Percentiles rank a stretch among this genome's conserved stretches.
phyloP scores from a whole-genome alignment of 2,888 invertebrate genomes.

The Agrotis puta region DNA sequence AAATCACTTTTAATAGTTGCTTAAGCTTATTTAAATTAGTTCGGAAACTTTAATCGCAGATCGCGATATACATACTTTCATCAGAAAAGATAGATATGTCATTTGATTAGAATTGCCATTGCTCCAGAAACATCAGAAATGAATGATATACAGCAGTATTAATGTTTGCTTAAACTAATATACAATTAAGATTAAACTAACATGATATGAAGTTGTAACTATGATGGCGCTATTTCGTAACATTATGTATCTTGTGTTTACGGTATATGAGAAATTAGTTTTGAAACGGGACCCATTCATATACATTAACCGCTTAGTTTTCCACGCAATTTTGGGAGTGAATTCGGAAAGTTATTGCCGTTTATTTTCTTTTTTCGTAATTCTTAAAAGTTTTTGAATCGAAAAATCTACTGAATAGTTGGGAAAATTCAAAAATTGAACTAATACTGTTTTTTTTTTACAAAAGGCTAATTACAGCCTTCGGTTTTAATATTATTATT shows the following conservation, averaged over 20 bases:
- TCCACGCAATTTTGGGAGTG: not conserved
- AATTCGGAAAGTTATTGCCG: not conserved
- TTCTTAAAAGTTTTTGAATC: not conserved
- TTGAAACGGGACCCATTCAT: not conserved
- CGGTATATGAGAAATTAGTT: not conserved
- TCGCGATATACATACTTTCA: too few relatives aligned
- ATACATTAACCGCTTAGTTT: not conserved
- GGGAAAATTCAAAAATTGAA: not conserved
- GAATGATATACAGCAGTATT: not conserved
- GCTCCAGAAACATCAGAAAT: not conserved
- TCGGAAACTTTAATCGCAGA: too few relatives aligned
- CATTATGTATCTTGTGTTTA: not conserved
- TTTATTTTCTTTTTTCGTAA: not conserved
- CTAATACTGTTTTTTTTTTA: not conserved
- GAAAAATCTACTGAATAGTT: not conserved
- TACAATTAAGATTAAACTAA: constrained; percentile 20
- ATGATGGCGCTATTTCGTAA: not conserved
- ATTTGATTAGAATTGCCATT: not conserved
- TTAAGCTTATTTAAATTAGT: too few relatives aligned
- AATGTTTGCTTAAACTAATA: not conserved
- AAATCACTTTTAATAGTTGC: too few relatives aligned
- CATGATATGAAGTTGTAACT: constrained; percentile 11
- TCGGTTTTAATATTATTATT: not conserved
- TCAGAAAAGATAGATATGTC: not conserved
- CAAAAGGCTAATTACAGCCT: too few relatives aligned